Percentiles rank a stretch among this genome's conserved stretches.
Evolutionary conservation across 2,797 vertebrate genomes (phyloP).

Genomic region (Anguilla obscura): DNA sequence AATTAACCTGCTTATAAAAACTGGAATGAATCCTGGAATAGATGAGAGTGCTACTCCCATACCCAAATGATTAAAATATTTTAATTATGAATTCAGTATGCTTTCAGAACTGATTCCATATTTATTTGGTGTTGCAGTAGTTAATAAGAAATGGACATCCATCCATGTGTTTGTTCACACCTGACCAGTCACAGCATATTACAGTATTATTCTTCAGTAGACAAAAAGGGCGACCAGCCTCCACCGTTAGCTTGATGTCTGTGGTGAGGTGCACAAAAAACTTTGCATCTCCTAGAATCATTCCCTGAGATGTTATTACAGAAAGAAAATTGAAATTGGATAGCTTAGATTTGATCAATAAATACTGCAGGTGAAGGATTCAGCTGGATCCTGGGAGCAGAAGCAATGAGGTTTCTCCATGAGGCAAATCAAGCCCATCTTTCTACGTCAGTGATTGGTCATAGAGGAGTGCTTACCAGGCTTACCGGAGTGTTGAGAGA

Average conservation of each 20-base stretch:
- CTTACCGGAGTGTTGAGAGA: not conserved
- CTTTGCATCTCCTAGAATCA: not conserved
- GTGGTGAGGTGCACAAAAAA: not conserved
- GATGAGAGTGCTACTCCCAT: not conserved
- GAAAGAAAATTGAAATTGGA: slow-evolving; percentile 14
- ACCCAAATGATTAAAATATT: not conserved
- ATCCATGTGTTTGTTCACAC: not conserved
- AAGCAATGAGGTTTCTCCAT: not conserved
- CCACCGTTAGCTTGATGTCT: not conserved
- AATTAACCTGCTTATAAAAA: not conserved
- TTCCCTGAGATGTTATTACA: slow-evolving; percentile 15
- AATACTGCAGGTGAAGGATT: slow-evolving; percentile 21
- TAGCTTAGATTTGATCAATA: slow-evolving; percentile 23
- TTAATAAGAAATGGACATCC: not conserved
- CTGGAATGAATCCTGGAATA: not conserved
- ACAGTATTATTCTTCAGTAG: not conserved
- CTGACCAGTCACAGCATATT: not conserved
- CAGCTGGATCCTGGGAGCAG: not conserved
- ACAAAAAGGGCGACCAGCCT: not conserved
- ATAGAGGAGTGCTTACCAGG: slow-evolving; percentile 6
- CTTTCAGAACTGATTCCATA: not conserved
- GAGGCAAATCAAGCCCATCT: slow-evolving; percentile 1
- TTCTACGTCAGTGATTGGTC: not conserved
- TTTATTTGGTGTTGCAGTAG: not conserved
- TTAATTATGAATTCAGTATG: not conserved